phyloP scores from a whole-genome alignment of 2,113 vertebrate species.

The Coreoperca whiteheadi region DNA sequence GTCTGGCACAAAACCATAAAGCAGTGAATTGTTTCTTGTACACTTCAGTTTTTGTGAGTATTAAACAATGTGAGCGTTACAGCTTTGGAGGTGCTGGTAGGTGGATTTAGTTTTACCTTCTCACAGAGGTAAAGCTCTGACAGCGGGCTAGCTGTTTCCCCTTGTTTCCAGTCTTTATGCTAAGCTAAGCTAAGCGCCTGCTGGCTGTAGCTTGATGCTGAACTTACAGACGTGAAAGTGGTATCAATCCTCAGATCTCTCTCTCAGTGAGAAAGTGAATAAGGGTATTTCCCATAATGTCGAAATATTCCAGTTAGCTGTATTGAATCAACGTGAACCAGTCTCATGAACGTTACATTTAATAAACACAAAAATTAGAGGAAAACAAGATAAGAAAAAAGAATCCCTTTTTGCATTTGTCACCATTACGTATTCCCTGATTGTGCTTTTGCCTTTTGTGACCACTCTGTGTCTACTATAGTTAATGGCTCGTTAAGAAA shows the following conservation, averaged over 20 bases:
- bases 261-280: neutral
- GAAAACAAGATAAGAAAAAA: conserved; percentile 6
- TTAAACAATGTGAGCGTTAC: neutral
- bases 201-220: neutral
- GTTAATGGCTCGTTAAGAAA: conserved; percentile 51
- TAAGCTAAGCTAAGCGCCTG: neutral
- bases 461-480: conserved; percentile 17
- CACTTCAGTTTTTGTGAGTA: neutral
- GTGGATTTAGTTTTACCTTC: neutral
- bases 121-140: too few relatives aligned
- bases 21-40: too few relatives aligned
- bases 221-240: neutral
- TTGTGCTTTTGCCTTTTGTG: conserved; percentile 24
- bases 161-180: neutral
- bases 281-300: neutral
- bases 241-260: neutral
- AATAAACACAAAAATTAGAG: neutral
- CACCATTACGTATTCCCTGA: conserved; percentile 3
- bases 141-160: neutral
- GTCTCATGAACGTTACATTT: neutral
- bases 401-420: neutral
- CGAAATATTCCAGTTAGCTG: neutral
- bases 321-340: neutral
- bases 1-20: too few relatives aligned
- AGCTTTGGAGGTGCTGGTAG: neutral